Conservation (phyloP, 2,113 vertebrate species). For the Pitta sordida region DNA sequence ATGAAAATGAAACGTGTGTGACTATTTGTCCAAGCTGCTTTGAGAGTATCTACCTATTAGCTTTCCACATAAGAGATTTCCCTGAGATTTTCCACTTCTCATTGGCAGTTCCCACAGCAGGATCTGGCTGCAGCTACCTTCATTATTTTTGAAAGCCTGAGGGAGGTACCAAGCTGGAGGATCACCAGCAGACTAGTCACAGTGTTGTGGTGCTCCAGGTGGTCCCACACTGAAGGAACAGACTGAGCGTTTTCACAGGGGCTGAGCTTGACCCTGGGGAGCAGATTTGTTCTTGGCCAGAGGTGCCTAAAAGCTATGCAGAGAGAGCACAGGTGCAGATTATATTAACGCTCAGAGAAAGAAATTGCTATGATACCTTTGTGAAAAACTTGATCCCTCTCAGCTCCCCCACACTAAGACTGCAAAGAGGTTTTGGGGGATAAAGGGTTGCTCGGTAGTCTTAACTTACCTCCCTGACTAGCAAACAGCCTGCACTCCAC, state of each 20-base stretch:
- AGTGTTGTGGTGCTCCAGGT: rapidly evolving
- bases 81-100: conserved; percentile 10
- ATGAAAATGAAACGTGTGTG: background rate
- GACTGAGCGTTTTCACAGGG: background rate
- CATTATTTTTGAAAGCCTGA: background rate
- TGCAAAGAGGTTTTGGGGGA: background rate
- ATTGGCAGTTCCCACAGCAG: background rate
- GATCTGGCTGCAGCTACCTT: background rate
- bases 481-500: background rate
- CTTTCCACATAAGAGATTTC: conserved; percentile 3
- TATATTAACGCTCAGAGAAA: background rate
- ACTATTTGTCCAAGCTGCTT: background rate
- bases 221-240: background rate
- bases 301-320: background rate
- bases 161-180: background rate
- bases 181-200: background rate
- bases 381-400: background rate
- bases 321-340: background rate
- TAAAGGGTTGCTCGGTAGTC: background rate
- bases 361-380: background rate
- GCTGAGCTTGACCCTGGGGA: background rate
- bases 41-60: background rate
- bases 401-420: background rate
- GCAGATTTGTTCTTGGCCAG: background rate
- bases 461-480: background rate